Conservation (phyloP, 1,140 invertebrate species). For the Linepithema humile region DNA sequence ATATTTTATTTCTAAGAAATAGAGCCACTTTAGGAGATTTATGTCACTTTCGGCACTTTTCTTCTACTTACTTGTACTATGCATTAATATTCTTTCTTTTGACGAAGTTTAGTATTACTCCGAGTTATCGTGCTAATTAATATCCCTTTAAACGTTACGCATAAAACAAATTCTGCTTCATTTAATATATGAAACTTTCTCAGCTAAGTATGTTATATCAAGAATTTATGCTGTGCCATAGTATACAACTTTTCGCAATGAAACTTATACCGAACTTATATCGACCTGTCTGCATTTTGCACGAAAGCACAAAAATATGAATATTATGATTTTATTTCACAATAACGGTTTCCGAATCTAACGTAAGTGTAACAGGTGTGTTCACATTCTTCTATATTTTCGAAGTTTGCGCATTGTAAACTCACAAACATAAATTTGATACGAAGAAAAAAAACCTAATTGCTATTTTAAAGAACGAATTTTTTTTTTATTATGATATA, state of each 20-base stretch:
- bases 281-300: constrained; percentile 18
- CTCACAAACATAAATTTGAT: background rate
- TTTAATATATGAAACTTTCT: constrained; percentile 22
- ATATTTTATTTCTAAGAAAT: too few species aligned
- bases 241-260: background rate
- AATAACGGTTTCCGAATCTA: background rate
- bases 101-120: background rate
- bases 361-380: constrained; percentile 4
- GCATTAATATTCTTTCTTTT: background rate
- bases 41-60: too few species aligned
- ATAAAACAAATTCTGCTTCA: constrained; percentile 5
- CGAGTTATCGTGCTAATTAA: background rate
- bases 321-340: constrained; percentile 35
- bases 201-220: background rate
- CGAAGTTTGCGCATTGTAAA: constrained; percentile 1
- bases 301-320: background rate
- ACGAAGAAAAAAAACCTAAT: background rate
- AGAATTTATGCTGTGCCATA: constrained; percentile 20
- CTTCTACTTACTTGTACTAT: too few species aligned
- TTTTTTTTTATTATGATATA: background rate
- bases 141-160: constrained; percentile 11
- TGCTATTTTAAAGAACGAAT: background rate
- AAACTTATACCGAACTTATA: background rate
- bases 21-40: too few species aligned
- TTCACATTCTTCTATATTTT: background rate